phyloP scores from a whole-genome alignment of 2,888 invertebrate species.

The Sylvicola fuscatus region DNA sequence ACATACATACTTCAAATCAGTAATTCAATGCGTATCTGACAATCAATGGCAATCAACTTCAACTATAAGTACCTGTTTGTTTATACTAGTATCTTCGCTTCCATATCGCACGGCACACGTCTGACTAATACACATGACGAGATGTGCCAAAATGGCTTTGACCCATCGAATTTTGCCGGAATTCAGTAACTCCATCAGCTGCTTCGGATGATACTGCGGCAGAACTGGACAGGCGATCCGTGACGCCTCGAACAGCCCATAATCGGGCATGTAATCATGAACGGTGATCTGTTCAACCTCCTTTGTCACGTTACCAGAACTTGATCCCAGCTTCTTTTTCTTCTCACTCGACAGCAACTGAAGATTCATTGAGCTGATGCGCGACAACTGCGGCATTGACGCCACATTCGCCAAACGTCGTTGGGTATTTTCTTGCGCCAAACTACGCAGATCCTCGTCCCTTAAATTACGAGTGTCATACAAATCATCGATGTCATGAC shows the following conservation, averaged over 20 bases:
- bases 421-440: conserved; percentile 46
- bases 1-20: too few relatives aligned
- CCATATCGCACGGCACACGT: conserved; percentile 31
- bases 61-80: conserved; percentile 31
- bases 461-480: conserved; percentile 49
- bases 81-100: conserved; percentile 38
- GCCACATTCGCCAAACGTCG: conserved; percentile 47
- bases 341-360: conserved; percentile 57
- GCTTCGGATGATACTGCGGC: conserved; percentile 98
- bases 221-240: conserved; percentile 92
- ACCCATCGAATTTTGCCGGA: conserved; percentile 97
- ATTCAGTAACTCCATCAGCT: conserved; percentile 92
- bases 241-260: conserved; percentile 91
- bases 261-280: conserved; percentile 77
- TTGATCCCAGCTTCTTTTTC: conserved; percentile 31
- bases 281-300: conserved; percentile 12
- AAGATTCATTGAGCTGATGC: conserved; percentile 67
- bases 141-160: conserved; percentile 91
- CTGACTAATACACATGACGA: conserved; percentile 62
- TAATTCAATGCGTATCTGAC: too few relatives aligned
- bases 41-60: too few relatives aligned
- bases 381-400: conserved; percentile 60
- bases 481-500: conserved; percentile 42
- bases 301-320: conserved; percentile 9
- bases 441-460: conserved; percentile 41